A percentile compares a stretch with the other conserved stretches of the same genome.
These are phyloP conservation scores for Muscina levida DNA, from an alignment of 2,888 invertebrate species.

Conservation along the genomic window DNA sequence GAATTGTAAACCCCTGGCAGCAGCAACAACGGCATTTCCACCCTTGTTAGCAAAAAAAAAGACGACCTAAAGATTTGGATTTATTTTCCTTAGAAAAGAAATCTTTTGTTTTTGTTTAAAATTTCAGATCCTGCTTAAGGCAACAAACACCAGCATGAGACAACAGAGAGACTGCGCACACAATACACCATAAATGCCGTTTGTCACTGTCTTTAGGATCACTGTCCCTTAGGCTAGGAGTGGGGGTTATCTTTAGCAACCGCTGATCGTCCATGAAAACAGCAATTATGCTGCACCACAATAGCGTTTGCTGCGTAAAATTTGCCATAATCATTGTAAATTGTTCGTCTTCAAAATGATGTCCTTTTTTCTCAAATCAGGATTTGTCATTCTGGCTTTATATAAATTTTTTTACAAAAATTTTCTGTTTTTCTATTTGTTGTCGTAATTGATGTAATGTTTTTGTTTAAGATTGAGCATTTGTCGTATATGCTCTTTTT, in stretches of 20 bases:
- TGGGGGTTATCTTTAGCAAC: slow-evolving; percentile 41
- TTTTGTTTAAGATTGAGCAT: slow-evolving; percentile 42
- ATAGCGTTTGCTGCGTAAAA: slow-evolving; percentile 52
- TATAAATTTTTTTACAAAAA: slow-evolving; percentile 47
- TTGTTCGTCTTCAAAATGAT: slow-evolving; percentile 37
- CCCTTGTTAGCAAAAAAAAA: slow-evolving; percentile 45
- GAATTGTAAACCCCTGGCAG: slow-evolving; percentile 55
- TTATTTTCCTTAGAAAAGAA: slow-evolving; percentile 38
- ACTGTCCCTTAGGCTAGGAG: background rate
- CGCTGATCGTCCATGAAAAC: slow-evolving; percentile 66
- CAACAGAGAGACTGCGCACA: background rate
- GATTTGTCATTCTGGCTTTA: background rate
- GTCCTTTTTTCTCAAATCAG: background rate
- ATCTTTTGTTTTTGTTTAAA: slow-evolving; percentile 2
- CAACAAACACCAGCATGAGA: slow-evolving; percentile 27
- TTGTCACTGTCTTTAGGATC: slow-evolving; percentile 28
- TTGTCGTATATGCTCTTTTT: slow-evolving; percentile 37
- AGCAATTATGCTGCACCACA: slow-evolving; percentile 66
- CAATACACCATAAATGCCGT: background rate
- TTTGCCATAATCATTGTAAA: slow-evolving; percentile 65
- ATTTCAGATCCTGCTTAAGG: slow-evolving; percentile 13
- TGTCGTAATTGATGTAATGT: slow-evolving; percentile 62
- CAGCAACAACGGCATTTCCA: slow-evolving; percentile 6
- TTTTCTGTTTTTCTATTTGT: slow-evolving; percentile 38
- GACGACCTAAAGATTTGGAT: slow-evolving; percentile 47